These are phyloP conservation scores for Natrix natrix DNA, from an alignment of 2,797 vertebrate species.

Conservation along the genomic window DNA sequence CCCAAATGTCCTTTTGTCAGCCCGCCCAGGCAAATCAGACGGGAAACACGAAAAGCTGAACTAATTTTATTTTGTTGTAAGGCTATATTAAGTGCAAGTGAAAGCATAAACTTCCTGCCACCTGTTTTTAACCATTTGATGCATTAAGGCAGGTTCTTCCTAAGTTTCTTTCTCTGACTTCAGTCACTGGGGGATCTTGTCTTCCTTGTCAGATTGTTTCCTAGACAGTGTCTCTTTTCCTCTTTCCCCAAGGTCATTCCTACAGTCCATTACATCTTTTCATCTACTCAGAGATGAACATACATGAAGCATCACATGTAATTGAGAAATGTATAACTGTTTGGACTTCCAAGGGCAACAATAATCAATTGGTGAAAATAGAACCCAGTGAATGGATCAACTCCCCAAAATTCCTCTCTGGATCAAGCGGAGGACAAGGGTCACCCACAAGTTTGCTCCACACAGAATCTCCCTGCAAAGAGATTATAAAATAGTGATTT, in stretches of 20 bases:
- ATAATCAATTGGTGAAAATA: not conserved
- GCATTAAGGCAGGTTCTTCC: not conserved
- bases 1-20: not conserved
- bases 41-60: not conserved
- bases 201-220: not conserved
- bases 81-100: not conserved
- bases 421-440: not conserved
- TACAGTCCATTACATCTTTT: not conserved
- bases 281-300: not conserved
- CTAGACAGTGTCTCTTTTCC: not conserved
- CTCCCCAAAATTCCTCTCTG: not conserved
- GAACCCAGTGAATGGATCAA: not conserved
- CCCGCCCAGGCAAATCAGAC: not conserved
- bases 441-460: not conserved
- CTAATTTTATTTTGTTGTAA: not conserved
- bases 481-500: not conserved
- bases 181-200: not conserved
- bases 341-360: not conserved
- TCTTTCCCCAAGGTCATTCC: not conserved
- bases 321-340: not conserved
- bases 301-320: not conserved
- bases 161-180: not conserved
- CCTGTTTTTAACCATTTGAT: not conserved
- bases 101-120: not conserved
- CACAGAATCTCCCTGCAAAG: not conserved